A percentile compares a stretch with the other conserved stretches of the same genome.
These are phyloP conservation scores for Xylocopa sonorina DNA, from an alignment of 1,140 invertebrate species.

Conservation along the genomic window DNA sequence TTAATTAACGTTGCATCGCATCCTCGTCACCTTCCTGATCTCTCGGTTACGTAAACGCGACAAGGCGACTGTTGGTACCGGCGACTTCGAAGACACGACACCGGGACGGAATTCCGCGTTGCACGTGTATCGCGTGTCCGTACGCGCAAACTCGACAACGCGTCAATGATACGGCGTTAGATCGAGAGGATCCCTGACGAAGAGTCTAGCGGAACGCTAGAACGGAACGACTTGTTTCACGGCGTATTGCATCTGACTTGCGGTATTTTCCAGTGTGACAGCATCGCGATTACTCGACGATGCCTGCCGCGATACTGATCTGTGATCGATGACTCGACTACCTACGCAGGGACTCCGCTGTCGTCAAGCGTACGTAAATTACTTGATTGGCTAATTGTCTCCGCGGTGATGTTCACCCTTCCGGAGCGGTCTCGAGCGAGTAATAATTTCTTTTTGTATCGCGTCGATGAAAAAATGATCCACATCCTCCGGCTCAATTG, in stretches of 20 bases:
- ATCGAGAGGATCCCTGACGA: neutral
- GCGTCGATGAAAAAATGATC: constrained; percentile 47
- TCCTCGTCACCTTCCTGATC: constrained; percentile 52
- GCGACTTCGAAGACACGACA: neutral
- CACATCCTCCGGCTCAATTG: constrained; percentile 54
- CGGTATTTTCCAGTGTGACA: constrained; percentile 24
- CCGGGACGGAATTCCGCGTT: constrained; percentile 7
- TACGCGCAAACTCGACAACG: neutral
- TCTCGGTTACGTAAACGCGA: constrained; percentile 41
- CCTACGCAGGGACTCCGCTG: neutral
- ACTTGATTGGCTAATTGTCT: neutral
- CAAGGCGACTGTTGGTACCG: no score
- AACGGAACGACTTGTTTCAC: neutral
- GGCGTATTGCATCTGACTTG: constrained; percentile 18
- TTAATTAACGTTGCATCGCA: constrained; percentile 40
- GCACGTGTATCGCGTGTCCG: constrained; percentile 8
- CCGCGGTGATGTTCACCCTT: neutral
- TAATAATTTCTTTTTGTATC: neutral
- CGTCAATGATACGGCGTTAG: constrained; percentile 2
- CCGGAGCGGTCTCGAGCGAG: neutral
- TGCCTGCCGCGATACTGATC: neutral
- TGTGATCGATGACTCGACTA: neutral
- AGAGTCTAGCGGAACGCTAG: neutral
- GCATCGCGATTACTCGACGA: constrained; percentile 30
- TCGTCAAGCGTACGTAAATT: no score